A percentile compares a stretch with the other conserved stretches of the same genome.
Conservation (phyloP, 23 tunicate genomes). For the Botrylloides violaceus region DNA sequence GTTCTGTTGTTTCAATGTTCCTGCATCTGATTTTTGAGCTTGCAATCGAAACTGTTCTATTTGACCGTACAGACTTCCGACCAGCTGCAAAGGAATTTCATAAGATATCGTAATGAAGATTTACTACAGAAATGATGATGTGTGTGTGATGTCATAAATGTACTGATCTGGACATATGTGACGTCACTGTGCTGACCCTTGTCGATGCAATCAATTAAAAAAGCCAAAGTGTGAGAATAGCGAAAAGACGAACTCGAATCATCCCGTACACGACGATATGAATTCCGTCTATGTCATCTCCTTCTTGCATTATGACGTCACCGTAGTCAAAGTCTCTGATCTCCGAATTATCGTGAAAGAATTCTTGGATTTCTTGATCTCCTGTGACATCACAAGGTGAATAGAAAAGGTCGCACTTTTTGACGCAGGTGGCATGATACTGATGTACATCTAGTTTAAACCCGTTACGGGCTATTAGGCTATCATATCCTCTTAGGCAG, state of each 20-base stretch:
- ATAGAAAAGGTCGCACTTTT: too few species aligned
- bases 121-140: too few species aligned
- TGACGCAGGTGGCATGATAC: too few species aligned
- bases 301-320: conserved; percentile 70
- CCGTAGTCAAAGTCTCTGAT: conserved; percentile 54
- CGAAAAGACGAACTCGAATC: conserved; percentile 35
- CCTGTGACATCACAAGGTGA: conserved; percentile 12
- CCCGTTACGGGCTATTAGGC: too few species aligned
- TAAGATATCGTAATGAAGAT: too few species aligned
- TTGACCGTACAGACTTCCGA: conserved; percentile 15
- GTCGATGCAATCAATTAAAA: too few species aligned
- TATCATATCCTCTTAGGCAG: too few species aligned
- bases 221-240: too few species aligned
- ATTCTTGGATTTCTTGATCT: conserved; percentile 23
- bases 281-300: conserved; percentile 58
- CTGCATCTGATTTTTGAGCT: not conserved
- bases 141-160: too few species aligned
- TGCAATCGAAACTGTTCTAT: conserved; percentile 4
- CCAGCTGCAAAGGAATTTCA: conserved; percentile 5
- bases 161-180: too few species aligned
- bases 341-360: conserved; percentile 24
- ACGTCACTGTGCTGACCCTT: too few species aligned
- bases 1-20: conserved; percentile 3
- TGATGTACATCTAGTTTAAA: too few species aligned
- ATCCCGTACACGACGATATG: conserved; percentile 82